These are phyloP conservation scores for Hestina assimilis DNA, from an alignment of 1,140 invertebrate genomes.

Conservation along the genomic window DNA sequence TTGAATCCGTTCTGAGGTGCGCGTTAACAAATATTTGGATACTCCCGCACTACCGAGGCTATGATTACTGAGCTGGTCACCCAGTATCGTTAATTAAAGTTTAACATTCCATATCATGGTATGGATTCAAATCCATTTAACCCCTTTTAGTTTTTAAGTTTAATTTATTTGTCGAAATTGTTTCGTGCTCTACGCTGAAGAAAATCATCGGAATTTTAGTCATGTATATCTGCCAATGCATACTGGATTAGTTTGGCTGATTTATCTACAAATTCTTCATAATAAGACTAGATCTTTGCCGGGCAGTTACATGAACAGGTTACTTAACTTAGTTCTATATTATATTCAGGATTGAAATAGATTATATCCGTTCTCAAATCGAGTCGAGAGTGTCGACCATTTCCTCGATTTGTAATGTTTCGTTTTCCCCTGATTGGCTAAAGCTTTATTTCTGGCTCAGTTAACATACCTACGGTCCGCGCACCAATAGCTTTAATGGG, in stretches of 20 bases:
- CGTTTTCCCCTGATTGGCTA: conserved; percentile 40
- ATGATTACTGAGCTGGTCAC: conserved; percentile 50
- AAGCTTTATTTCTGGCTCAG: conserved; percentile 67
- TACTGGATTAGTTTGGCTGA: too few relatives aligned
- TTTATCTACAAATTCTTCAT: too few relatives aligned
- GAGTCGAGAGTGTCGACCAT: conserved; percentile 11
- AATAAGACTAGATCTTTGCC: too few relatives aligned
- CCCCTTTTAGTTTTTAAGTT: too few relatives aligned
- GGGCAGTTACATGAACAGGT: too few relatives aligned
- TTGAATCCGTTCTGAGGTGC: conserved; percentile 67
- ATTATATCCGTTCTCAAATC: background rate
- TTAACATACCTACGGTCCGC: conserved; percentile 46
- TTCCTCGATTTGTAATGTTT: conserved; percentile 41
- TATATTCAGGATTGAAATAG: background rate
- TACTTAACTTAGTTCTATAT: too few relatives aligned
- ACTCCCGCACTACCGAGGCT: conserved; percentile 44
- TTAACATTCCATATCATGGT: background rate
- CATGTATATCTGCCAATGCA: too few relatives aligned
- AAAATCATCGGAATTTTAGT: too few relatives aligned
- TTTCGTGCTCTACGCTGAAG: too few relatives aligned
- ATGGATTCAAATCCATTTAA: too few relatives aligned
- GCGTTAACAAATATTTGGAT: conserved; percentile 66
- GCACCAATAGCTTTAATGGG: conserved; percentile 62
- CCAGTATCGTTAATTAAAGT: conserved; percentile 4
- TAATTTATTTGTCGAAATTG: too few relatives aligned